phyloP scores from a whole-genome alignment of 2,113 vertebrate genomes.

The Oreocharis arfaki region DNA sequence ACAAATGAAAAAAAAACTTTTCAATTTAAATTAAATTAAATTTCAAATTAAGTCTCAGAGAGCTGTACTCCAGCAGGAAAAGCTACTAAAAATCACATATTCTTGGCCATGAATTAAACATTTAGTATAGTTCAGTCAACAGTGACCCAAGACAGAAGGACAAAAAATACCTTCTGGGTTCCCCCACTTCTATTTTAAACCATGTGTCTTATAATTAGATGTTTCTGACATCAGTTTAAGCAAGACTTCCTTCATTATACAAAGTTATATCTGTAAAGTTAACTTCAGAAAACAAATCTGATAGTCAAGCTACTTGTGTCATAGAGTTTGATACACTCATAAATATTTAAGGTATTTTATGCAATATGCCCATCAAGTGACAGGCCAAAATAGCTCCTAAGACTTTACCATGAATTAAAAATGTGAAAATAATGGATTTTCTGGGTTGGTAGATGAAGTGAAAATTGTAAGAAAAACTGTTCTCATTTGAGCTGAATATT shows the following conservation, averaged over 20 bases:
- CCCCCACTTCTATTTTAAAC: background rate
- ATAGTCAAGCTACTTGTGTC: slow-evolving; percentile 23
- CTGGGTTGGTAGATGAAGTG: slow-evolving; percentile 15
- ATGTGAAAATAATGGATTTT: slow-evolving; percentile 60
- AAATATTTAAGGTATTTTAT: slow-evolving; percentile 57
- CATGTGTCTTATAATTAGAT: background rate
- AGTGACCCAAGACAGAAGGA: slow-evolving; percentile 6
- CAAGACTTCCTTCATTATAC: background rate
- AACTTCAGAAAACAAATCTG: slow-evolving; percentile 36
- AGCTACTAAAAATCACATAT: slow-evolving; percentile 37
- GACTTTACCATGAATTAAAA: slow-evolving; percentile 59
- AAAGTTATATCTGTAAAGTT: slow-evolving; percentile 13
- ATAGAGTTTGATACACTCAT: slow-evolving; percentile 35
- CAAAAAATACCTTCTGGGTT: background rate
- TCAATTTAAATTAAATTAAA: slow-evolving; percentile 72
- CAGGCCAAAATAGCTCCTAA: slow-evolving; percentile 42
- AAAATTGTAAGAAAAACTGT: slow-evolving; percentile 11
- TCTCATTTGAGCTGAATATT: background rate
- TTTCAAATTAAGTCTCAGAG: slow-evolving; percentile 69
- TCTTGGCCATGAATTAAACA: slow-evolving; percentile 47
- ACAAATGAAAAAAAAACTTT: slow-evolving; percentile 69
- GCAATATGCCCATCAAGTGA: slow-evolving; percentile 47
- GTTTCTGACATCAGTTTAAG: background rate
- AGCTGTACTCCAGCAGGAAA: slow-evolving; percentile 58
- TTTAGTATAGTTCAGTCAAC: background rate